A percentile compares a stretch with the other conserved stretches of the same genome.
phyloP scores from a whole-genome alignment of 2,888 invertebrate genomes.

The Chloroclystis v-ata region DNA sequence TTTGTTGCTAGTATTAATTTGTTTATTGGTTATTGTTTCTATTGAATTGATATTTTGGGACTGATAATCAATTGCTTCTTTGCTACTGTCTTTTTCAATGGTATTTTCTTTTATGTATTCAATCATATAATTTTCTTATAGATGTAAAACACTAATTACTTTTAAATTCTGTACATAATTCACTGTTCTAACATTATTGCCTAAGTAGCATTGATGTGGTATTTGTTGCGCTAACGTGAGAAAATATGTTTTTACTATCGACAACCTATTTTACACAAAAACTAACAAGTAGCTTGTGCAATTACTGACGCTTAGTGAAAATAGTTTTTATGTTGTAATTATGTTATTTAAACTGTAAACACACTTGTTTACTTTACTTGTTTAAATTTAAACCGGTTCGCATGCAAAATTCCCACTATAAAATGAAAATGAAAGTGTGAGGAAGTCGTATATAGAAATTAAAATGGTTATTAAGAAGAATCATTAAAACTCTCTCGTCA shows the following conservation, averaged over 20 bases:
- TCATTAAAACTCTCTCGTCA: too few species aligned
- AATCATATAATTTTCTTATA: too few species aligned
- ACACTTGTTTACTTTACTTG: background rate
- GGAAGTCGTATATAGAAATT: background rate
- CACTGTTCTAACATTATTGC: too few species aligned
- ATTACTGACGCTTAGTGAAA: background rate
- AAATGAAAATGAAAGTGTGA: background rate
- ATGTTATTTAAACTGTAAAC: too few species aligned
- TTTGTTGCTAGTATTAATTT: conserved; percentile 1
- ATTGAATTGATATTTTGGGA: too few species aligned
- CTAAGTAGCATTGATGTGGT: too few species aligned
- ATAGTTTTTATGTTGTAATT: too few species aligned
- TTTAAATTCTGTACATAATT: too few species aligned
- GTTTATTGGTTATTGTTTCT: background rate
- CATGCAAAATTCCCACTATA: background rate
- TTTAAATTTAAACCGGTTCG: background rate
- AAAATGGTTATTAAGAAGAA: background rate
- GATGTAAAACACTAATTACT: too few species aligned
- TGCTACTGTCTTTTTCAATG: background rate
- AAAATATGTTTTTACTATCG: background rate
- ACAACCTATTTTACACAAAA: background rate
- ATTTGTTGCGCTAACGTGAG: background rate
- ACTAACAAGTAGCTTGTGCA: background rate
- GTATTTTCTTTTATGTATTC: too few species aligned
- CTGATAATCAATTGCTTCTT: too few species aligned